Conservation (phyloP, 2,113 vertebrate species). For the Strix uralensis region DNA sequence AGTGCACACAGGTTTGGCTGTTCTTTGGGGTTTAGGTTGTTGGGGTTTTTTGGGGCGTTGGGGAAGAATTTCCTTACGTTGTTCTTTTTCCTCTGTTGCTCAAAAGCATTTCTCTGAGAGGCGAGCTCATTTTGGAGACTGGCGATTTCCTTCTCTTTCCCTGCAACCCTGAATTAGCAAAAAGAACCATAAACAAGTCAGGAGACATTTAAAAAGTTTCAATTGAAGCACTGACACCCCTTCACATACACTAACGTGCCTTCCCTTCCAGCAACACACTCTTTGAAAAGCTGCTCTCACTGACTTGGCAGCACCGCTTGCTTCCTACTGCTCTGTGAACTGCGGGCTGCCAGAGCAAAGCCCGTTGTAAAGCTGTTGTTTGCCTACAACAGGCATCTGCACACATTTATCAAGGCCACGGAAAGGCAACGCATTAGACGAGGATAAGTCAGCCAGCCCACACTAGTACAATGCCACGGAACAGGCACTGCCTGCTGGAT, state of each 20-base stretch:
- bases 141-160: constrained; percentile 82
- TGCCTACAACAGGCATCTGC: constrained; percentile 31
- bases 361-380: constrained; percentile 35
- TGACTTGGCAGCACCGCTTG: not conserved
- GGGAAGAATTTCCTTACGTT: constrained; percentile 83
- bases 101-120: constrained; percentile 84
- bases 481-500: not conserved
- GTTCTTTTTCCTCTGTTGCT: constrained; percentile 95
- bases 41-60: not conserved
- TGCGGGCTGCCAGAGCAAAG: not conserved
- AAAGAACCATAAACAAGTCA: constrained; percentile 7
- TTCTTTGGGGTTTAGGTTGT: not conserved
- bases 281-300: constrained; percentile 8
- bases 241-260: not conserved
- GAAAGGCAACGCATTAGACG: not conserved
- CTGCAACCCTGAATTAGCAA: constrained; percentile 80
- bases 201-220: not conserved
- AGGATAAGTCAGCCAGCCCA: constrained; percentile 19
- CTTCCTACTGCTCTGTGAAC: constrained; percentile 16
- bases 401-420: not conserved
- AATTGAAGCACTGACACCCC: not conserved
- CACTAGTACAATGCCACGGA: not conserved
- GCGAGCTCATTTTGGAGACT: constrained; percentile 79
- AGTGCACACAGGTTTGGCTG: not conserved
- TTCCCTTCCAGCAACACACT: not conserved